phyloP scores from a whole-genome alignment of 2,113 vertebrate species.

The Chiloscyllium plagiosum region DNA sequence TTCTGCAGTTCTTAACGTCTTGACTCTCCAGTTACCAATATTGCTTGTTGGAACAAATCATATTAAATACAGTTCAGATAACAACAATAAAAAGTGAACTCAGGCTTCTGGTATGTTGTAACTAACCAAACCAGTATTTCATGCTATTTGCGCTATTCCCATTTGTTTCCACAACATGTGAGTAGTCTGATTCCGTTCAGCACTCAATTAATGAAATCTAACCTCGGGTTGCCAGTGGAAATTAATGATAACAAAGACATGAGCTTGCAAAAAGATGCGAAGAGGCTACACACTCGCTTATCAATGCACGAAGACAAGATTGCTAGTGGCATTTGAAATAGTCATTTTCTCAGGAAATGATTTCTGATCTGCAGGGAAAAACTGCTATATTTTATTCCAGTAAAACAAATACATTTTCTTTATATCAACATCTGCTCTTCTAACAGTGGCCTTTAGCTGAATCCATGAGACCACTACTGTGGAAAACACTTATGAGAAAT shows the following conservation, averaged over 20 bases:
- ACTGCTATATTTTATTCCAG: background rate
- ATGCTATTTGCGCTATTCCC: background rate
- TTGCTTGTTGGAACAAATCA: background rate
- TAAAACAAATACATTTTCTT: background rate
- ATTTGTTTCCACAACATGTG: background rate
- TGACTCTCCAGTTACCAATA: background rate
- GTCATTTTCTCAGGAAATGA: constrained; percentile 9
- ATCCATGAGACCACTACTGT: constrained; percentile 5
- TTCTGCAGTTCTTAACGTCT: background rate
- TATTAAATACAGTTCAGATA: background rate
- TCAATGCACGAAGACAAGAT: background rate
- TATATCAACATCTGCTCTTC: constrained; percentile 2
- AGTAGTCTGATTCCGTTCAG: background rate
- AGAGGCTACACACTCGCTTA: background rate
- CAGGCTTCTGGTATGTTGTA: background rate
- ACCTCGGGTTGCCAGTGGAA: background rate
- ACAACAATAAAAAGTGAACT: background rate
- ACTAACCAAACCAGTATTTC: constrained; percentile 16
- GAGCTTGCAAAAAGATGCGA: background rate
- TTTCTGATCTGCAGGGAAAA: constrained; percentile 11
- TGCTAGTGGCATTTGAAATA: background rate
- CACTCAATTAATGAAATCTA: background rate
- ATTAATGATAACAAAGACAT: background rate
- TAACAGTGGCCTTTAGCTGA: constrained; percentile 9
- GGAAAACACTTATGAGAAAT: background rate